Conservation (phyloP, 2,888 invertebrate species). For the Glomeris marginata region DNA sequence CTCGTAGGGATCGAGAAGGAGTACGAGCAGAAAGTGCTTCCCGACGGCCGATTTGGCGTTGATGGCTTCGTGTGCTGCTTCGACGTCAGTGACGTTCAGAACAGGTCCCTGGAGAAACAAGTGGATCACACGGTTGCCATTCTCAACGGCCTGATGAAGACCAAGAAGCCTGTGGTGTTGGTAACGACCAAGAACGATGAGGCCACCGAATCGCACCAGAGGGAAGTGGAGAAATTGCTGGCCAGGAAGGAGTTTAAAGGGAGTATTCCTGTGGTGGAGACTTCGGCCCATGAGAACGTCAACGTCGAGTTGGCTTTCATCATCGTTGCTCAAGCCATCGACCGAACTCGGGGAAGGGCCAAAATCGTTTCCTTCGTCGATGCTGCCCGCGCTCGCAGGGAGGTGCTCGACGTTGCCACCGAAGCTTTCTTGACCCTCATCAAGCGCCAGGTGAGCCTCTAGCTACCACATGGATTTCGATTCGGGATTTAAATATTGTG, state of each 20-base stretch:
- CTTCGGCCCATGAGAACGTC: conserved; percentile 89
- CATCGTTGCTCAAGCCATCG: conserved; percentile 78
- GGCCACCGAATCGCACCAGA: conserved; percentile 65
- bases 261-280: conserved; percentile 76
- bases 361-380: conserved; percentile 53
- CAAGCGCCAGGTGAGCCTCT: conserved; percentile 49
- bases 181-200: conserved; percentile 95
- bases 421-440: conserved; percentile 81
- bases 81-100: conserved; percentile 87
- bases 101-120: conserved; percentile 78
- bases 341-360: conserved; percentile 61
- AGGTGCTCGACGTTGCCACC: conserved; percentile 73
- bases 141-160: conserved; percentile 69
- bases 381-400: conserved; percentile 69
- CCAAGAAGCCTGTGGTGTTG: conserved; percentile 87
- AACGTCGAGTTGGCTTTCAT: conserved; percentile 88
- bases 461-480: no score
- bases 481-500: no score
- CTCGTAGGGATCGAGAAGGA: conserved; percentile 75
- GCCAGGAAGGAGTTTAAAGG: conserved; percentile 76
- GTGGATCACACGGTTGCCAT: conserved; percentile 62
- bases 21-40: conserved; percentile 81
- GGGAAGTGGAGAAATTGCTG: conserved; percentile 77
- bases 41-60: conserved; percentile 79
- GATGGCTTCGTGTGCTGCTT: conserved; percentile 94